Evolutionary conservation across 2,113 vertebrate genomes (phyloP), one percentile per base, ranked within the genome.

Genomic region (Nycticebus coucang): DNA sequence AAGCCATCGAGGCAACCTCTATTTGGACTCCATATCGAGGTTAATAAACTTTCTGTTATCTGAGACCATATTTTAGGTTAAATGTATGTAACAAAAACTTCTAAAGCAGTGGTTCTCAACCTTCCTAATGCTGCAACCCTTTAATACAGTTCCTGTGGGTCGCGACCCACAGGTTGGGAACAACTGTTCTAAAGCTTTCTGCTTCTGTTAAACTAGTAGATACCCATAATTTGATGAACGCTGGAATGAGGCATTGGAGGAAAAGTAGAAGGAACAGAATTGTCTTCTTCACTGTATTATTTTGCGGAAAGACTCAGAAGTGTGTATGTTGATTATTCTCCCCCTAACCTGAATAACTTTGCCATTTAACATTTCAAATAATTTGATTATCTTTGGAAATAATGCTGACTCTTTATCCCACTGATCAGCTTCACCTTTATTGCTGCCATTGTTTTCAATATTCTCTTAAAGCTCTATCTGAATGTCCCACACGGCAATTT

Each of bases 351-450:
- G 57, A 85, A 60, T 77, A 68, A 71, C 21, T 64, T 95, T 83
- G 81, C 72, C 2, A 66, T 0, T 14, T 92, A 80, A n/a, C 17
- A 90, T 77, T 97, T 84, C 19, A 82, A 93, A 93, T 71, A 68
- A 82, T 80, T 89, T 10, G 77, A 60, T 87, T 93, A 37, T n/a
- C n/a, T n/a, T 86, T 35, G 4, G 53, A 91, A 96, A 95, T 22
- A 92, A 77, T 4, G 45, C 3, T 89, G 62, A 87, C 9, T 92
- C 17, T 26, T 84, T 64, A 78, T 0, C 15, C 11, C 19, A 68
- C 15, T 87, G 24, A 86, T 92, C 24, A 94, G 68, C 19, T 62
- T 41, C 17, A 89, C 83, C 83, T 82, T 84, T 81, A 77, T 93
- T 72, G 37, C 21, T 53, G 26, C 7, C 53, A 50, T 64, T 26